phyloP scores from a whole-genome alignment of 30 jellyfish, hydroid and myxozoan species.

The Haliclystus octoradiatus region DNA sequence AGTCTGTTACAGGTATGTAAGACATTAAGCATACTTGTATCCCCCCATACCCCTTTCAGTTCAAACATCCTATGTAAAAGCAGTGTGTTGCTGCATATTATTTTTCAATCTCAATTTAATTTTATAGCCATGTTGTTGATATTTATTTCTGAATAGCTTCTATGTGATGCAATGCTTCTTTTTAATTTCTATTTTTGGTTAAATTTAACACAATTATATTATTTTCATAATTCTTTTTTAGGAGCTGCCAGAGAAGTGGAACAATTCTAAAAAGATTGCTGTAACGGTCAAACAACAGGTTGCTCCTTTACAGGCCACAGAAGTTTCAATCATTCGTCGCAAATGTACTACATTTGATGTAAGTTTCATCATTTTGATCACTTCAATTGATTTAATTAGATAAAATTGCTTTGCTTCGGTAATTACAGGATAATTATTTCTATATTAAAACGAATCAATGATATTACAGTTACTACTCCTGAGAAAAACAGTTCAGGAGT shows the following conservation, averaged over 20 bases:
- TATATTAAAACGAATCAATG: too few relatives aligned
- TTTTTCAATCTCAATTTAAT: neutral
- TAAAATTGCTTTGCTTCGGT: too few relatives aligned
- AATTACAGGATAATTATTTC: too few relatives aligned
- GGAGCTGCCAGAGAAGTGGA: conserved; percentile 99
- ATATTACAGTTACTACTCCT: too few relatives aligned
- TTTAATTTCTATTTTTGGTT: neutral
- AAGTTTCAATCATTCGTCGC: conserved; percentile 86
- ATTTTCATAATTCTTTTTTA: conserved; percentile 5
- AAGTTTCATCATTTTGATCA: too few relatives aligned
- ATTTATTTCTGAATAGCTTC: neutral
- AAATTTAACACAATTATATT: neutral
- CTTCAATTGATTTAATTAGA: too few relatives aligned
- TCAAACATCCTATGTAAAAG: too few relatives aligned
- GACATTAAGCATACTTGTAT: too few relatives aligned
- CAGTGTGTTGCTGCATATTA: too few relatives aligned
- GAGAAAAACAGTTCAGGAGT: too few relatives aligned
- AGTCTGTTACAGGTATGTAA: conserved; percentile 77
- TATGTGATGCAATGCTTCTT: neutral
- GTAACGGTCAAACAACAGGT: conserved; percentile 91
- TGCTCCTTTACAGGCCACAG: conserved; percentile 94
- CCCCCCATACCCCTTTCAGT: too few relatives aligned
- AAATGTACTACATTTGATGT: conserved; percentile 87
- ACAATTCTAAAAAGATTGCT: conserved; percentile 86
- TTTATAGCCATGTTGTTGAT: neutral